Evolutionary conservation across 2,113 vertebrate species (phyloP).

Genomic region (Panthera tigris): DNA sequence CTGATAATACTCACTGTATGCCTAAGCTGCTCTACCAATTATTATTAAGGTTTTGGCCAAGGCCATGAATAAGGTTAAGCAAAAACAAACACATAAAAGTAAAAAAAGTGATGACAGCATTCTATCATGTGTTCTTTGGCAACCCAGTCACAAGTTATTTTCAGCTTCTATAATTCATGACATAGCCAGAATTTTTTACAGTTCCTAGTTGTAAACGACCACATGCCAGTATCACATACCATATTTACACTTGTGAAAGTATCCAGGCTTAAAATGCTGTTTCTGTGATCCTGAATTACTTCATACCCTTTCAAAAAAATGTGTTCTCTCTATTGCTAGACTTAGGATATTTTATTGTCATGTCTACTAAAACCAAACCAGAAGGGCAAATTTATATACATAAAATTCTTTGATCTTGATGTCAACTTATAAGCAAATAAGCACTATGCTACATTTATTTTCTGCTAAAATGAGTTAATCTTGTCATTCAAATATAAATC

Average conservation of each 20-base stretch:
- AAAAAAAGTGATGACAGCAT: background rate
- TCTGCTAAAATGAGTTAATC: background rate
- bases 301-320: background rate
- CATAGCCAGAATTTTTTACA: background rate
- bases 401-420: constrained; percentile 7
- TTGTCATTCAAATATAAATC: background rate
- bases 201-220: background rate
- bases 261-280: background rate
- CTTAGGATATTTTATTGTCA: background rate
- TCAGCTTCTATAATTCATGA: constrained; percentile 13
- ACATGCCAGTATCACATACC: background rate
- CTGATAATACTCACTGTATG: background rate
- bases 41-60: background rate
- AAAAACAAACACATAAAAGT: background rate
- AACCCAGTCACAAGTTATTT: background rate
- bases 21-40: background rate
- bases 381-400: background rate
- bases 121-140: background rate
- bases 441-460: background rate
- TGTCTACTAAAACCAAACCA: constrained; percentile 5
- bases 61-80: background rate
- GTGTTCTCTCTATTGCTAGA: background rate
- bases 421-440: background rate
- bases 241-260: background rate
- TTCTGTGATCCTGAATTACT: background rate